Conservation (phyloP, 2,113 vertebrate genomes). For the Hymenochirus boettgeri region DNA sequence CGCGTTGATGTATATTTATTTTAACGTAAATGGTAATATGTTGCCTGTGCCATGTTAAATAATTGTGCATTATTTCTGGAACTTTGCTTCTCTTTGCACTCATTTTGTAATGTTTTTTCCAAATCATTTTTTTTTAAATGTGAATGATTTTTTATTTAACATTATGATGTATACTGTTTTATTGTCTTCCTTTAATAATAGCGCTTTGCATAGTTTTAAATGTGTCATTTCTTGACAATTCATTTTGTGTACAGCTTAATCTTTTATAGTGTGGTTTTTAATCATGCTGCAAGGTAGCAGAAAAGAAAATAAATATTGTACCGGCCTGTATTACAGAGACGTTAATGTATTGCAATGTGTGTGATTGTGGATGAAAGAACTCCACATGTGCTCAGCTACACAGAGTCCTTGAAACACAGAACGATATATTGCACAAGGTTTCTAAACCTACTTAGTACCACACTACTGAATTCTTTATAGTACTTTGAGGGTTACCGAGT, state of each 20-base stretch:
- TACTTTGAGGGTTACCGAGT: not conserved
- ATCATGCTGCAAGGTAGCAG: conserved; percentile 13
- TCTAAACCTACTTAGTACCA: not conserved
- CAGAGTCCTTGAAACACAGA: conserved; percentile 17
- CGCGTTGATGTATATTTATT: no score
- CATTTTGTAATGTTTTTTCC: not conserved
- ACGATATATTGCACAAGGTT: conserved; percentile 4
- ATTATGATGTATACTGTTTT: conserved; percentile 18
- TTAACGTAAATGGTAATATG: not conserved
- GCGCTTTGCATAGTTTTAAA: conserved; percentile 19
- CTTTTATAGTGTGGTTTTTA: conserved; percentile 16
- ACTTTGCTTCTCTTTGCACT: not conserved
- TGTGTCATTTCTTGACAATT: conserved; percentile 26
- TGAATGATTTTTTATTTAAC: conserved; percentile 10
- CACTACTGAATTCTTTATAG: not conserved
- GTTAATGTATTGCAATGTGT: conserved; percentile 5
- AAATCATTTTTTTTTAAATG: not conserved
- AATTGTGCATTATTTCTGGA: conserved; percentile 1
- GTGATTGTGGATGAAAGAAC: conserved; percentile 15
- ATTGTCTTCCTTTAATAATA: conserved; percentile 26
- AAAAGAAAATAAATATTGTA: conserved; percentile 12
- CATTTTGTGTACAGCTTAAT: conserved; percentile 14
- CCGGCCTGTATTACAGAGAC: conserved; percentile 14
- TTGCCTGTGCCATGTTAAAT: not conserved
- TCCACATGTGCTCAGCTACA: not conserved